phyloP scores from a whole-genome alignment of 1,140 invertebrate genomes.

The Caenorhabditis latens region DNA sequence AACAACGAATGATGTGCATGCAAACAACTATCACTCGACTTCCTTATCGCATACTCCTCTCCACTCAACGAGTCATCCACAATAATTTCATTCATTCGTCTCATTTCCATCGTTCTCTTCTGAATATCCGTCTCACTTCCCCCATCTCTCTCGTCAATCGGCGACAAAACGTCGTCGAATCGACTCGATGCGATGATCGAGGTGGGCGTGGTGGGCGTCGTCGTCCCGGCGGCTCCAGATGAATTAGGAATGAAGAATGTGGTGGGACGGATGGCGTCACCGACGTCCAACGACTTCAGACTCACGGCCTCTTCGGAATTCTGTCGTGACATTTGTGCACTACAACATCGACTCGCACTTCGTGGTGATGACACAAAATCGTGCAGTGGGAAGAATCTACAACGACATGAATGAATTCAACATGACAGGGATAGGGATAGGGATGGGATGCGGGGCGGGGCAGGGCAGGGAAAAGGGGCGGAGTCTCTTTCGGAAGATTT shows the following conservation, averaged over 20 bases:
- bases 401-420: neutral
- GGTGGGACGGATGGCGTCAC: neutral
- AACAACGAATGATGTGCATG: slow-evolving; percentile 34
- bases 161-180: slow-evolving; percentile 34
- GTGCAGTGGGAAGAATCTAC: slow-evolving; percentile 49
- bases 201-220: neutral
- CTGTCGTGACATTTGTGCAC: slow-evolving; percentile 45
- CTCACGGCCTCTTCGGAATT: slow-evolving; percentile 17
- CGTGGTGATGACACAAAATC: slow-evolving; percentile 43
- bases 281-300: slow-evolving; percentile 1
- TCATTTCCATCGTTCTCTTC: neutral
- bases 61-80: neutral
- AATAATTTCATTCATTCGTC: neutral
- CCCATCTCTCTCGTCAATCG: slow-evolving; percentile 35
- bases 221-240: neutral
- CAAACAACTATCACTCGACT: slow-evolving; percentile 47
- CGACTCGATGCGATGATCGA: neutral
- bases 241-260: slow-evolving; percentile 17
- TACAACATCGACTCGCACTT: slow-evolving; percentile 34
- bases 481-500: no score
- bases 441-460: neutral
- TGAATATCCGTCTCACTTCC: slow-evolving; percentile 7
- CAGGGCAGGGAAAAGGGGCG: neutral
- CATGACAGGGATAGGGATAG: neutral
- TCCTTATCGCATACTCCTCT: neutral